Conservation (phyloP, 2,113 vertebrate species). For the Xiphophorus hellerii region DNA sequence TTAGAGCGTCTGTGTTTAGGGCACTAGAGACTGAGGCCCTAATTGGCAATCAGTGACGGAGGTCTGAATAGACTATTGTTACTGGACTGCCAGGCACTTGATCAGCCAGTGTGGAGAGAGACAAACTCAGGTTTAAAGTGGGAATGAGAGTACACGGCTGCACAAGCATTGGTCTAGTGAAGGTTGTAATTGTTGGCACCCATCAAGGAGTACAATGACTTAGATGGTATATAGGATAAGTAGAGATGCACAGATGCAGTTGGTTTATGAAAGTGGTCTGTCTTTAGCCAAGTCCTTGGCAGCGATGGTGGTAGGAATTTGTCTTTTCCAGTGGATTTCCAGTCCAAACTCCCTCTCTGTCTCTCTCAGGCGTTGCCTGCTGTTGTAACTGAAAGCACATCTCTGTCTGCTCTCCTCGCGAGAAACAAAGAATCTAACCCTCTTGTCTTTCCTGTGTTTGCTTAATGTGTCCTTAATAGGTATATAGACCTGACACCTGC, state of each 20-base stretch:
- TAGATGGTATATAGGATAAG: conserved; percentile 27
- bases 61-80: conserved; percentile 61
- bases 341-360: too few species aligned
- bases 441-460: too few species aligned
- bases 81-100: conserved; percentile 42
- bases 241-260: not conserved
- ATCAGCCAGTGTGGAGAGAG: conserved; percentile 62
- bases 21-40: conserved; percentile 53
- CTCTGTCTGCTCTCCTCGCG: too few species aligned
- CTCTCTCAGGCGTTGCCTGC: too few species aligned
- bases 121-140: conserved; percentile 1
- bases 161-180: conserved; percentile 29
- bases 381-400: too few species aligned
- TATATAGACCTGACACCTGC: too few species aligned
- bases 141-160: conserved; percentile 4
- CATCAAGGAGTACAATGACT: too few species aligned
- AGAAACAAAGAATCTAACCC: too few species aligned
- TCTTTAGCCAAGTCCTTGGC: not conserved
- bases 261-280: not conserved
- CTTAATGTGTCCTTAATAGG: too few species aligned
- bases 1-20: conserved; percentile 53
- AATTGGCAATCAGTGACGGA: conserved; percentile 70
- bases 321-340: too few species aligned
- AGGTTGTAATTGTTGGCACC: too few species aligned
- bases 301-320: too few species aligned